Conservation (phyloP, 1,140 invertebrate genomes). For the Choristoneura fumiferana region DNA sequence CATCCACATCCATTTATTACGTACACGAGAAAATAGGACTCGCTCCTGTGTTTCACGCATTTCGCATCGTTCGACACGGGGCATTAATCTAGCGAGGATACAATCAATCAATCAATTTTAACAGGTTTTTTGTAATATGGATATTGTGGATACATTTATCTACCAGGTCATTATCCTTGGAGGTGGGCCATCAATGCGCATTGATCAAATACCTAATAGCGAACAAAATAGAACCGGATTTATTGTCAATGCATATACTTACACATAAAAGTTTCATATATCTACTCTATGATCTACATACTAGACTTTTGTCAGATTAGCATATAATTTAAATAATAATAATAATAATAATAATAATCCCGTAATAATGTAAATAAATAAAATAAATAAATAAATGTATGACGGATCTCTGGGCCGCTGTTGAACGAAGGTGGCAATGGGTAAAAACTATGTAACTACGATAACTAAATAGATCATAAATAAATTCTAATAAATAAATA, state of each 20-base stretch:
- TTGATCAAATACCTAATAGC: neutral
- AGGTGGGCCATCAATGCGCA: neutral
- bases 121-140: constrained; percentile 5
- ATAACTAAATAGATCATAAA: too few relatives aligned
- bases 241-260: too few relatives aligned
- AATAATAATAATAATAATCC: too few relatives aligned
- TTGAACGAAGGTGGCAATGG: neutral
- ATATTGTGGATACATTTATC: constrained; percentile 1
- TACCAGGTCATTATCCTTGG: constrained; percentile 4
- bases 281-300: too few relatives aligned
- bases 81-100: constrained; percentile 4
- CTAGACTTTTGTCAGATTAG: too few relatives aligned
- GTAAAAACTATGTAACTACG: too few relatives aligned
- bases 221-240: constrained; percentile 1
- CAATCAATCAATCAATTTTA: neutral
- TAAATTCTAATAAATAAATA: too few relatives aligned
- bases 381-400: neutral
- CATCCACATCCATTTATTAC: neutral
- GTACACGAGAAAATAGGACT: constrained; percentile 10
- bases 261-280: too few relatives aligned
- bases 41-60: neutral
- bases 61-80: constrained; percentile 2
- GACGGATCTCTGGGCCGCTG: neutral
- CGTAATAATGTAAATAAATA: too few relatives aligned
- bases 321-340: too few relatives aligned